These are phyloP conservation scores for Genyomyrus donnyi DNA, from an alignment of 2,113 vertebrate genomes.

Conservation along the genomic window DNA sequence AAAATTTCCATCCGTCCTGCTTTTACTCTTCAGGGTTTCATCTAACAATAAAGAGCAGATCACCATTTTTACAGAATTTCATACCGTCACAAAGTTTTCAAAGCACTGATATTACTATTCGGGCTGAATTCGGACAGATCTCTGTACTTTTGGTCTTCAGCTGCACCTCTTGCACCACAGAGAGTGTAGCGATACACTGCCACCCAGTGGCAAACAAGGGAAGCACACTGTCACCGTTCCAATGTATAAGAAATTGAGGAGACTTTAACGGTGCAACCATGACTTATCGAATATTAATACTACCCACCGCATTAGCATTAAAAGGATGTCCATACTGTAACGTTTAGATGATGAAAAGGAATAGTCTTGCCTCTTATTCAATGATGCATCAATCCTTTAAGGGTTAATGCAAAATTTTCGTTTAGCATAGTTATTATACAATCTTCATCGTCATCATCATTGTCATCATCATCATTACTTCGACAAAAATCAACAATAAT, in stretches of 20 bases:
- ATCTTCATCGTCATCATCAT: not conserved
- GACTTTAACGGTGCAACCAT: not conserved
- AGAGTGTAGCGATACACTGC: not conserved
- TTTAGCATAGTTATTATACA: not conserved
- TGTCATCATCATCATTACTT: not conserved
- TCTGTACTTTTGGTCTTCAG: not conserved
- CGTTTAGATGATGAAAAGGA: not conserved
- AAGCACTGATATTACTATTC: not conserved
- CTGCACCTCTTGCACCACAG: not conserved
- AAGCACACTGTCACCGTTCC: not conserved
- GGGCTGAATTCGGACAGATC: not conserved
- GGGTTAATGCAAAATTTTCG: not conserved
- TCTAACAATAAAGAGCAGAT: not conserved
- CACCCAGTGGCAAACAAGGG: conserved; percentile 12
- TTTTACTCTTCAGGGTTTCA: not conserved
- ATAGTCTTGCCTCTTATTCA: not conserved
- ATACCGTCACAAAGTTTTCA: not conserved
- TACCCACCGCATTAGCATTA: not conserved
- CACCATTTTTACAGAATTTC: not conserved
- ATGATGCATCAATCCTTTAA: not conserved
- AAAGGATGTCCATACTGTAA: not conserved
- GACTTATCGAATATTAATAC: not conserved
- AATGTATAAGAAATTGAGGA: not conserved
- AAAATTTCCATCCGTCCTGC: not conserved
- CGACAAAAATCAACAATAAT: conserved; percentile 1